Evolutionary conservation across 2,797 vertebrate species (phyloP), one percentile per base, ranked within the genome.

Genomic region (Acanthiza pusilla): DNA sequence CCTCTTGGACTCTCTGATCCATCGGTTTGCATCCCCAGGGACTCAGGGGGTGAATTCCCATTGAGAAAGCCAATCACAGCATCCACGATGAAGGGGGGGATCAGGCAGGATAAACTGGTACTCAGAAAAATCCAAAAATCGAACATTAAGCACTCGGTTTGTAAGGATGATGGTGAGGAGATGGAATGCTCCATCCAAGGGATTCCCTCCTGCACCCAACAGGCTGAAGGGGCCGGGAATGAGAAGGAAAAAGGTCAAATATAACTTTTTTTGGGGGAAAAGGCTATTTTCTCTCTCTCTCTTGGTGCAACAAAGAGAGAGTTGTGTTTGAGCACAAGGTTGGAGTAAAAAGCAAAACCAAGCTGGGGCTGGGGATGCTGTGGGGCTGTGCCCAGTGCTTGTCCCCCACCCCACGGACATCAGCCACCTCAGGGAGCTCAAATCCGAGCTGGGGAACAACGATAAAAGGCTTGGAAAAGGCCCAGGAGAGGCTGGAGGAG

Each of bases 301-400:
- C 54, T 40, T 0, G 0, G 30, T 5, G 20, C 25, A 23, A 7
- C 0, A 0, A 2, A 54, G 71, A 0, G 3, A 42, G 60, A 42
- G 25, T n/a, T 5, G 4, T 5, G 18, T 7, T 22, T 10, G 23
- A 16, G 30, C 9, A 1, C 11, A 5, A 32, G 27, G 10, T 48
- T 2, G 5, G 32, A 7, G 7, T 6, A 11, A 71, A 30, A n/a
- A 27, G 3, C 13, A 12, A 11, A 45, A 45, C 19, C 17, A 1
- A 22, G 22, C 16, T 5, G 16, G 78, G 54, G 10, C 26, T 23
- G 27, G 23, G 20, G 72, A 36, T 10, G 72, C 71, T 4, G 20
- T 1, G 11, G 75, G 72, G 75, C 68, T 54, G 8, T 1, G 34
- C 26, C 8, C 6, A 34, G 61, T 17, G 29, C 73, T 74, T 51